Base-by-base conservation (phyloP, 1,140 invertebrate species). In the Calephelis nemesis region DNA sequence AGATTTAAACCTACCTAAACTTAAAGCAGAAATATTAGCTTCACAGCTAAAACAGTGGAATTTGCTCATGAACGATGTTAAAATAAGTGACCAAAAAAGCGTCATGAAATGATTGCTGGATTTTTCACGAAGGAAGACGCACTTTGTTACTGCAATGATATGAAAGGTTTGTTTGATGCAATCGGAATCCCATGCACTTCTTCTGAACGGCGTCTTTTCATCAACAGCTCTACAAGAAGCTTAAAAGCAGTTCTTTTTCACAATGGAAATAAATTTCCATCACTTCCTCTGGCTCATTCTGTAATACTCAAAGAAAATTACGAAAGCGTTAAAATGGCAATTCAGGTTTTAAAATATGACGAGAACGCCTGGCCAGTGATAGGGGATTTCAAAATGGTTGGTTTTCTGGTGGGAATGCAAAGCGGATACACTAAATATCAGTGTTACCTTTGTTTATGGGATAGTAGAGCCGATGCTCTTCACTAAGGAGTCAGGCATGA, bases 241-340 rank as follows among this genome's bases (percentile, higher is more conserved):
- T 19, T 19, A 19, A 19, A 19, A 19, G 19, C 19, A 19, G 19
- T 19, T 9, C 9, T 9, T 8, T 48, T 12, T 6, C 12, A 9
- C 9, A 9, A 48, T 4, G 9, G 47, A 10, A 48, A 48, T 11
- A 48, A 48, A 48, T 48, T 48, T 48, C 8, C 47, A 0, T 48
- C 5, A 0, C 47, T 48, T 48, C 47, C 47, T 8, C 5, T 48
- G 5, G 47, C 47, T 48, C 47, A 48, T 9, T 48, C 47, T 8
- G 8, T 48, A 48, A 6, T 8, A 8, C 47, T 48, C 7, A 48
- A 48, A 48, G 74, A 76, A 19, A 19, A 19, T 19, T 19, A 19
- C 3, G 19, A 19, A 19, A 19, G 19, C 3, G 19, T 19, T 3
- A 19, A 19, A 19, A 19, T 19, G 0, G 0, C 3, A 3, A 0